Evolutionary conservation across 2,888 invertebrate species (phyloP).

Genomic region (Mythimna lalbum): DNA sequence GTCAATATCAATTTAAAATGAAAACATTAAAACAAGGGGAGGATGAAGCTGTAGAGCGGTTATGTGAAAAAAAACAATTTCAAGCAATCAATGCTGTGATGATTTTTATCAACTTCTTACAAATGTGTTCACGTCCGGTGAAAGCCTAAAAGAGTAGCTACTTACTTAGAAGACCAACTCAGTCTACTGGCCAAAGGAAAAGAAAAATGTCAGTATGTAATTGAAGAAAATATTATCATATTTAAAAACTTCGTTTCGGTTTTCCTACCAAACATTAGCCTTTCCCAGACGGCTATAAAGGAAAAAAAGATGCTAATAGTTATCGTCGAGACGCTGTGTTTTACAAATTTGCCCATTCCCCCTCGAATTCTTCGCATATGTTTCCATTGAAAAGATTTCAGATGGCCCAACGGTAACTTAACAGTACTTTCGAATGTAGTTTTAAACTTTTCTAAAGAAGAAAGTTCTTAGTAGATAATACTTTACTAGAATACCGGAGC

Average conservation of each 20-base stretch:
- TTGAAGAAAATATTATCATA: neutral
- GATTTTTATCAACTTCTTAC: too few relatives aligned
- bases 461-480: conserved; percentile 39
- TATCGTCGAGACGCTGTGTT: conserved; percentile 16
- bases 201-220: neutral
- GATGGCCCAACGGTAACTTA: conserved; percentile 23
- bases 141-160: too few relatives aligned
- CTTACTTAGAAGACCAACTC: neutral
- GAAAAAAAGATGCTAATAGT: conserved; percentile 19
- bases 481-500: conserved; percentile 19
- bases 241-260: neutral
- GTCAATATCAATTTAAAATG: too few relatives aligned
- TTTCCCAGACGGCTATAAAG: neutral
- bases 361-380: conserved; percentile 27
- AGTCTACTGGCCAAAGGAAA: neutral
- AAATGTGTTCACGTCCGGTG: too few relatives aligned
- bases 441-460: conserved; percentile 45
- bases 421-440: conserved; percentile 50
- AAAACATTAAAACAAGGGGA: too few relatives aligned
- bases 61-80: too few relatives aligned
- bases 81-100: too few relatives aligned
- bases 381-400: conserved; percentile 36
- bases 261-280: neutral
- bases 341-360: conserved; percentile 26
- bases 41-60: too few relatives aligned